phyloP scores from a whole-genome alignment of 1,140 invertebrate species.

The Sycobia sp. region DNA sequence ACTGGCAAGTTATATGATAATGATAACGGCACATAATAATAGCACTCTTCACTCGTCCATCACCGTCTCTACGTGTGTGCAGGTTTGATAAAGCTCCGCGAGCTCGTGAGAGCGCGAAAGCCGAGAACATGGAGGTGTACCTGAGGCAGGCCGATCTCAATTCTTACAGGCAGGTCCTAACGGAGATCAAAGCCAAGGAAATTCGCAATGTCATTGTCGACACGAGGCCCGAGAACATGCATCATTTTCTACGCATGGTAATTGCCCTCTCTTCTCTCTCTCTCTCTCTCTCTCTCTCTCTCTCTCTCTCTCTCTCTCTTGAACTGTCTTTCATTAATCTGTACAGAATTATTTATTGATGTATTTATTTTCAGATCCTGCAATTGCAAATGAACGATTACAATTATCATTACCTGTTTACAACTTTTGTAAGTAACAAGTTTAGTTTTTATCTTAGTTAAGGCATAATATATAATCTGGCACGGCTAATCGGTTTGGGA shows the following conservation, averaged over 20 bases:
- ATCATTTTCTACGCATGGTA: slow-evolving; percentile 68
- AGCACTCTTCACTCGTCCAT: no score
- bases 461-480: no score
- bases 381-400: slow-evolving; percentile 74
- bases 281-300: no score
- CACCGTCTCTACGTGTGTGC: no score
- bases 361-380: slow-evolving; percentile 67
- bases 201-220: slow-evolving; percentile 69
- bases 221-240: slow-evolving; percentile 65
- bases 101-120: slow-evolving; percentile 58
- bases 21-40: no score
- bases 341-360: no score
- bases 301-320: no score
- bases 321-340: no score
- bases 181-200: slow-evolving; percentile 67
- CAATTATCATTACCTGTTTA: slow-evolving; percentile 74
- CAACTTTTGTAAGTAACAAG: slow-evolving; percentile 70
- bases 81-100: slow-evolving; percentile 67
- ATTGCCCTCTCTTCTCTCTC: not conserved
- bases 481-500: no score
- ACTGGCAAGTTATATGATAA: no score
- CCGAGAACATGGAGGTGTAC: slow-evolving; percentile 63
- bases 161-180: slow-evolving; percentile 65
- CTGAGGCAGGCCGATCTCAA: slow-evolving; percentile 66
- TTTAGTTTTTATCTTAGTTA: not conserved